Evolutionary conservation across 2,113 vertebrate species (phyloP).

Genomic region (Hyperoodon ampullatus): DNA sequence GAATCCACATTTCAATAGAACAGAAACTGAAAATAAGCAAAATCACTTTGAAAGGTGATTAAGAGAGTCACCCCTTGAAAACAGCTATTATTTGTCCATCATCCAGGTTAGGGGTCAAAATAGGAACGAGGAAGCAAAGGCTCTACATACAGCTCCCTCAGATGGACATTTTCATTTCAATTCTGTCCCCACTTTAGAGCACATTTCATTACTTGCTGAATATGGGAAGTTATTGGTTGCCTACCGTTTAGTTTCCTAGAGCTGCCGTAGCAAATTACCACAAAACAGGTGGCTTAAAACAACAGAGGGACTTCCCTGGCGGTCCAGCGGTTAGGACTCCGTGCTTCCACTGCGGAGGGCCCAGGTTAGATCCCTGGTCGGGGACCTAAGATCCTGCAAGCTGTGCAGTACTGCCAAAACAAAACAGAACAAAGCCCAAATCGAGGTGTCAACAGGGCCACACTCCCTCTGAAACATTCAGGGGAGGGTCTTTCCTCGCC

Average conservation of each 20-base stretch:
- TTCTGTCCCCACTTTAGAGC: neutral
- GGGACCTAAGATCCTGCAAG: too few species aligned
- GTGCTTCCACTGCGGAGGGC: too few species aligned
- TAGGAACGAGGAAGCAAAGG: neutral
- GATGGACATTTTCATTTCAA: neutral
- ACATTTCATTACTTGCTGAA: neutral
- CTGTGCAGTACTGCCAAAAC: too few species aligned
- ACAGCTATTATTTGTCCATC: neutral
- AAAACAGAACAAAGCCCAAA: neutral
- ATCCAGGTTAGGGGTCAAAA: neutral
- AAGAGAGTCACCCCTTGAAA: neutral
- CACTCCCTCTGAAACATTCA: neutral
- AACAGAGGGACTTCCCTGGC: too few species aligned
- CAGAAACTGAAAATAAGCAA: conserved; percentile 45
- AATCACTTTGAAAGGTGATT: conserved; percentile 17
- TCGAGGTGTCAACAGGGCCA: neutral
- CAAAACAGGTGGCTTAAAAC: too few species aligned
- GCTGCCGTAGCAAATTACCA: neutral
- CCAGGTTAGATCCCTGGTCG: too few species aligned
- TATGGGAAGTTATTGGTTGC: neutral
- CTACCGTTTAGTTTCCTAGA: neutral
- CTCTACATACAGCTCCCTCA: conserved; percentile 35
- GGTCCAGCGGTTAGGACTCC: too few species aligned
- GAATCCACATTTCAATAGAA: neutral
- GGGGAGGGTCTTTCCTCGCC: neutral